Base-by-base conservation (phyloP, 2,113 vertebrate species). In the Vireo altiloquus region DNA sequence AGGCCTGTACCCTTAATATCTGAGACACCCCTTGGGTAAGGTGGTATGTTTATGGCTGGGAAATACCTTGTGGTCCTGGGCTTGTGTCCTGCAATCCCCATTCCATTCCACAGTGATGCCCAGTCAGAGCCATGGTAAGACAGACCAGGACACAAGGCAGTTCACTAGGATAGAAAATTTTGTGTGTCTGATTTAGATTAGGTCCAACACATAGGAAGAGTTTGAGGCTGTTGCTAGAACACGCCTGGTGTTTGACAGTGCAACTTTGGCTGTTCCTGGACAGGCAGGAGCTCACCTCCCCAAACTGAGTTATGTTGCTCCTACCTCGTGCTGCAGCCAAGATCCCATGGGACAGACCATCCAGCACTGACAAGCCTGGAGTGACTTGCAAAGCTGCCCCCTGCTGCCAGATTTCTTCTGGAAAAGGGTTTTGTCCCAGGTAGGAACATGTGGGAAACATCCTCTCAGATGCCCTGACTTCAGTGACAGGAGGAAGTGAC, bases 401-500 rank as follows among this genome's bases (percentile, higher is more conserved):
- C 42, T 53, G 42, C 15, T 15, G 7, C 27, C 3, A 2, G 21
- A 25, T 71, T 63, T 53, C 72, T 71, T 35, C 59, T 72, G 39
- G 49, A 40, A 80, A 68, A 63, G 28, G 31, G 14, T 50, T 65
- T 82, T 60, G 28, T 59, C 25, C 44, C 65, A 65, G 37, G n/a
- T 57, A 35, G 63, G 40, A 69, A n/a, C 11, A 25, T 3, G n/a
- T 35, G 28, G 37, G 57, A 76, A 75, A 40, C 0, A 0, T 64
- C n/a, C 40, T 24, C 33, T 47, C 0, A 0, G 21, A 44, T 39
- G 33, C n/a, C 13, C 21, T 35, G 63, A 33, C 54, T 33, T 60
- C 54, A 21, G 0, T 3, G 35, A 68, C 20, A 65, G 49, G 53
- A 64, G 68, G 23, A 50, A 20, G 17, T 42, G 35, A 25, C 44